A percentile compares a stretch with the other conserved stretches of the same genome.
Evolutionary conservation across 2,888 invertebrate genomes (phyloP).

Genomic region (Caenorhabditis sp.): DNA sequence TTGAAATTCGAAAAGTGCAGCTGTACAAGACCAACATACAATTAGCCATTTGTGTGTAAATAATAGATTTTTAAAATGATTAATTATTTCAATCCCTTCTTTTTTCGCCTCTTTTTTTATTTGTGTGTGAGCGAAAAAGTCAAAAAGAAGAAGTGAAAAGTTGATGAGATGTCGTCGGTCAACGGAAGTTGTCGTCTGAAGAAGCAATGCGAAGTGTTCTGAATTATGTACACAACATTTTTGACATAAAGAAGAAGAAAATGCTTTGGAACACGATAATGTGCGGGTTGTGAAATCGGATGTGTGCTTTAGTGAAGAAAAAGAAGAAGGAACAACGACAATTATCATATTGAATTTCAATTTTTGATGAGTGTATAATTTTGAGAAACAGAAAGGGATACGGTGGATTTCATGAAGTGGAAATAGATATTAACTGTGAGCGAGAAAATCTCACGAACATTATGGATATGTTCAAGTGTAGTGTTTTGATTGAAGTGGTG

Average conservation of each 20-base stretch:
- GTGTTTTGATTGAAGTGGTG: too few species aligned
- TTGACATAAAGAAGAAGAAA: neutral
- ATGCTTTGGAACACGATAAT: conserved; percentile 13
- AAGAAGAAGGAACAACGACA: conserved; percentile 7
- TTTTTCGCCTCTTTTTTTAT: neutral
- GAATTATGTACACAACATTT: conserved; percentile 31
- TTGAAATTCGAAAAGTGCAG: neutral
- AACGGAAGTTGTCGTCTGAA: conserved; percentile 22
- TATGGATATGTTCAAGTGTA: too few species aligned
- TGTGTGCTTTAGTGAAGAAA: neutral
- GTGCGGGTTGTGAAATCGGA: conserved; percentile 16
- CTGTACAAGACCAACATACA: neutral
- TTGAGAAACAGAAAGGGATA: conserved; percentile 11
- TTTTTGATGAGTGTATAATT: conserved; percentile 8
- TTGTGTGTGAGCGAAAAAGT: neutral
- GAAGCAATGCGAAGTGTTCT: conserved; percentile 23
- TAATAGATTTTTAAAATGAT: conserved; percentile 1
- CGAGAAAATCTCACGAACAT: too few species aligned
- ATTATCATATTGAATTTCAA: conserved; percentile 62
- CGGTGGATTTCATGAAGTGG: conserved; percentile 2
- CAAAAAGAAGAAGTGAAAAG: conserved; percentile 14
- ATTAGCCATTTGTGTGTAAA: neutral
- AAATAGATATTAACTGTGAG: too few species aligned
- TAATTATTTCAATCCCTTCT: neutral
- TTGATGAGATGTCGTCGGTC: conserved; percentile 25